phyloP scores from a whole-genome alignment of 1,140 invertebrate genomes.

The Formica exsecta region DNA sequence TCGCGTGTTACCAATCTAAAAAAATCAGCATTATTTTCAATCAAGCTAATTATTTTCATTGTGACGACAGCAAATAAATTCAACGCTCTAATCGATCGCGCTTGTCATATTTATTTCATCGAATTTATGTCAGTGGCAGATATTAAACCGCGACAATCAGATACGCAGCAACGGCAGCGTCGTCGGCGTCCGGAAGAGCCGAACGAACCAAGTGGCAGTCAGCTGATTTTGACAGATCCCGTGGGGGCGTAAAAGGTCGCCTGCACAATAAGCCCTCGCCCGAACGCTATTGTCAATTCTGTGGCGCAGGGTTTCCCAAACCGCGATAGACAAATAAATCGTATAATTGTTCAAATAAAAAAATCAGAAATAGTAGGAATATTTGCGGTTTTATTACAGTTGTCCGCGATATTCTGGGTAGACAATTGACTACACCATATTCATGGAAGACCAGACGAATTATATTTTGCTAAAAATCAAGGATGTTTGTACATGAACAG shows the following conservation, averaged over 20 bases:
- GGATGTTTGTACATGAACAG: neutral
- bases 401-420: neutral
- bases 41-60: neutral
- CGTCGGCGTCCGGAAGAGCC: constrained; percentile 43
- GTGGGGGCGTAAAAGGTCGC: constrained; percentile 36
- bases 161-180: constrained; percentile 34
- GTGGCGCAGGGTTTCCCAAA: constrained; percentile 19
- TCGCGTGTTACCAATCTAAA: neutral
- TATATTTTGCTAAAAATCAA: constrained; percentile 10
- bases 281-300: constrained; percentile 59
- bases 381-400: constrained; percentile 2
- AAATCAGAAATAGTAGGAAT: constrained; percentile 11
- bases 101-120: constrained; percentile 32
- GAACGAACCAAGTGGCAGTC: constrained; percentile 70
- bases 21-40: neutral
- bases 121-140: constrained; percentile 65
- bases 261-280: constrained; percentile 58
- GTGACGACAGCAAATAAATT: neutral
- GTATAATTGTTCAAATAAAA: constrained; percentile 33
- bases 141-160: constrained; percentile 46
- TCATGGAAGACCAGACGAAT: neutral
- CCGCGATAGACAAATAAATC: neutral
- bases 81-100: constrained; percentile 38
- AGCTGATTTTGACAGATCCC: constrained; percentile 76
- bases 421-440: neutral